Evolutionary conservation across 1,140 invertebrate species (phyloP).

Genomic region (Aradophagus sp.): DNA sequence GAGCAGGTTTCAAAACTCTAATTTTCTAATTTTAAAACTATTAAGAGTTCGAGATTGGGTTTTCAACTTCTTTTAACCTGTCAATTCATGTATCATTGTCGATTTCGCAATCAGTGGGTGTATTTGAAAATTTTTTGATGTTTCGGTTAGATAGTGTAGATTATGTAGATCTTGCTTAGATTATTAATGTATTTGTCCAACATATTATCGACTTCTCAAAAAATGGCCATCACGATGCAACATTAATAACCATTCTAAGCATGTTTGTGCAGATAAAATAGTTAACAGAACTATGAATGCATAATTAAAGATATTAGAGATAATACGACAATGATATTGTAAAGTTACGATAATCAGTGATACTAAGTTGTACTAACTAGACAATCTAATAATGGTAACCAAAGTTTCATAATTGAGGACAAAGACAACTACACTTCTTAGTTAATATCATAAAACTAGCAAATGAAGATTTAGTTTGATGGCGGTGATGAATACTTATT

Average conservation of each 20-base stretch:
- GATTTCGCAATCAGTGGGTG: not conserved
- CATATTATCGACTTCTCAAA: no score
- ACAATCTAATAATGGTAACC: constrained; percentile 42
- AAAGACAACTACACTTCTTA: constrained; percentile 41
- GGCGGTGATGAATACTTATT: not conserved
- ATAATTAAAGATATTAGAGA: constrained; percentile 44
- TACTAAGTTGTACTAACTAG: constrained; percentile 39
- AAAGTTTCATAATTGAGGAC: constrained; percentile 39
- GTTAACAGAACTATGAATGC: constrained; percentile 37
- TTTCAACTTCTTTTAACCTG: constrained; percentile 9
- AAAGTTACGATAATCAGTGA: constrained; percentile 46
- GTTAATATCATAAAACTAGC: constrained; percentile 20
- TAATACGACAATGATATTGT: constrained; percentile 49
- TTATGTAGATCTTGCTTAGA: no score
- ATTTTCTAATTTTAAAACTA: constrained; percentile 25
- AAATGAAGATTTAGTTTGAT: constrained; percentile 6
- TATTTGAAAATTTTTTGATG: not conserved
- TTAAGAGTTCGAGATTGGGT: constrained; percentile 15
- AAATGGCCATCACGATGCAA: no score
- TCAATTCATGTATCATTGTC: constrained; percentile 3
- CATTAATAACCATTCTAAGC: constrained; percentile 24
- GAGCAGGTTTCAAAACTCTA: constrained; percentile 10
- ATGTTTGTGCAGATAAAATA: constrained; percentile 30
- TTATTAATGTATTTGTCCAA: not conserved
- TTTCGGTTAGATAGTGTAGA: not conserved